Evolutionary conservation across 2,888 invertebrate genomes (phyloP), one percentile per base, ranked within the genome.

Genomic region (Monoplex corrugatus): DNA sequence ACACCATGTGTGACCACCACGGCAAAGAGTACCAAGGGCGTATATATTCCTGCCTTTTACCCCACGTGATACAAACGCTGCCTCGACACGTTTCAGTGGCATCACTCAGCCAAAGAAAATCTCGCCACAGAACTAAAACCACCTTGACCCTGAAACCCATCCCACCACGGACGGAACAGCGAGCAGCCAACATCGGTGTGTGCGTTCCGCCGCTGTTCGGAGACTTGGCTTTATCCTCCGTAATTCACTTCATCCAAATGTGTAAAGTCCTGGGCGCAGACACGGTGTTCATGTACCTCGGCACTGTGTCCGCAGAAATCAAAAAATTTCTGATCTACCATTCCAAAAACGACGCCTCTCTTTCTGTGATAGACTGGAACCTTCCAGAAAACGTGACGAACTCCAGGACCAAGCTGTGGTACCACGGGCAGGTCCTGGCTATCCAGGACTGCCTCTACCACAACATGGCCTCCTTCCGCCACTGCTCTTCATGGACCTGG

Each of bases 1-100:
- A 95, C 83, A 95, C 95, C 90, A 94, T 95, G 95, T 95, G 95
- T 91, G 96, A 96, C 89, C 96, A 95, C 91, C 96, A 96, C 90
- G 94, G 93, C 10, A 94, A 93, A 90, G 90, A 90, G 6, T 95
- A 93, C 89, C 95, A 95, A 19, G 96, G 95, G 35, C 95, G 94
- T 92, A 94, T 95, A 83, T 93, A 95, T 82, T 93, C 94, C 6
- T 95, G 95, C n/a, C 8, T 19, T 19, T 50, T 92, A 88, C 95
- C 95, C 8, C 57, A 75, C n/a, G 75, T 87, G n/a, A 50, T 92
- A n/a, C 43, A 57, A 13, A 72, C 89, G 6, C 72, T 83, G 13
- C 63, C 86, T 10, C 40, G 85, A 0, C 84, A 87, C 8, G 23
- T 89, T 43, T 72, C 50, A 23, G 43, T 83, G 38, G 19, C 57